Percentiles rank a stretch among this genome's conserved stretches.
Evolutionary conservation across 2,113 vertebrate species (phyloP).

Genomic region (Myiozetetes cayanensis): DNA sequence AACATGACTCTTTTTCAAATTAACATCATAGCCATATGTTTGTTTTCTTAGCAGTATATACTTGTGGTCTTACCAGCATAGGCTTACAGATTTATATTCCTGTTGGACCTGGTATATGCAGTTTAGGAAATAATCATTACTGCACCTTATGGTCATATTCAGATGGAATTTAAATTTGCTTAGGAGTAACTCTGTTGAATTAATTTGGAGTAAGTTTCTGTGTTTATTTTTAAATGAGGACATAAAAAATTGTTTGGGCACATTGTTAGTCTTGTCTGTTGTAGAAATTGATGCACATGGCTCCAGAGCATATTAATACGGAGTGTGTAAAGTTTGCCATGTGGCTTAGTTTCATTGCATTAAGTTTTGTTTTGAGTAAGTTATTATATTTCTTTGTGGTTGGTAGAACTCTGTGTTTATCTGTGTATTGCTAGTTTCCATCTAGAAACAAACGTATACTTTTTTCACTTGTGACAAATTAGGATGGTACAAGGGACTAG

Average conservation of each 20-base stretch:
- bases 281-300: not conserved
- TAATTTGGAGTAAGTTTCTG: not conserved
- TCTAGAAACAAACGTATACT: not conserved
- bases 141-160: not conserved
- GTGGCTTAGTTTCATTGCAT: not conserved
- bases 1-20: slow-evolving; percentile 5
- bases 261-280: not conserved
- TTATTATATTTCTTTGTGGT: not conserved
- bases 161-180: not conserved
- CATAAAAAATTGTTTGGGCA: not conserved
- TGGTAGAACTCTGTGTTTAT: not conserved
- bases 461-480: not conserved
- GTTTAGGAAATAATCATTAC: not conserved
- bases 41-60: not conserved
- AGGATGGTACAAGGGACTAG: not conserved
- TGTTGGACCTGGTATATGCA: not conserved
- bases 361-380: not conserved
- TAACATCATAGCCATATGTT: not conserved
- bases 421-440: not conserved
- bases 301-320: not conserved
- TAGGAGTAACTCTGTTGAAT: not conserved
- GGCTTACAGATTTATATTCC: not conserved
- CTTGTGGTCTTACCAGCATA: not conserved
- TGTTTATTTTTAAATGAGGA: not conserved
- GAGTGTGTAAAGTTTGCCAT: not conserved